phyloP scores from a whole-genome alignment of 2,797 vertebrate species.

The Channallabes apus region DNA sequence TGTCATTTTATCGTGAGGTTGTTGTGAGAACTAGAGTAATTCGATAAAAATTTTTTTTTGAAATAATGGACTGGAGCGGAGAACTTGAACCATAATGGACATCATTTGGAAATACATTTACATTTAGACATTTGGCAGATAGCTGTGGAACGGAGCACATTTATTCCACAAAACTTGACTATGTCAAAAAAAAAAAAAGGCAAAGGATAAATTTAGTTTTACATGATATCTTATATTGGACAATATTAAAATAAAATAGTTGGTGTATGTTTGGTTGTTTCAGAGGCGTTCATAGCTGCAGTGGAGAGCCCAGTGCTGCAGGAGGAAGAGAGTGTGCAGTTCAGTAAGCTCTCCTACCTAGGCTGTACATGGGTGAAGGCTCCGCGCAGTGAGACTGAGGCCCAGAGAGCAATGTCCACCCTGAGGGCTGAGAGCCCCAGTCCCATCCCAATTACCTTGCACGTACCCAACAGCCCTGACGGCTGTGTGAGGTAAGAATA shows the following conservation, averaged over 20 bases:
- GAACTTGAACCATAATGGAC: not conserved
- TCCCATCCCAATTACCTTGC: conserved; percentile 85
- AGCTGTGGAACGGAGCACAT: not conserved
- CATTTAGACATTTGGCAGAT: no score
- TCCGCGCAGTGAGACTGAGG: conserved; percentile 89
- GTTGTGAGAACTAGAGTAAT: not conserved
- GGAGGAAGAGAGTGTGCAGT: conserved; percentile 94
- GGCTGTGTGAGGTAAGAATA: conserved; percentile 91
- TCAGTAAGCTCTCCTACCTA: conserved; percentile 93
- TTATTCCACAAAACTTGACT: not conserved
- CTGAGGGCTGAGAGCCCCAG: conserved; percentile 81
- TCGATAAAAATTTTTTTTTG: not conserved
- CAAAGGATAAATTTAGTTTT: not conserved
- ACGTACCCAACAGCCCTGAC: conserved; percentile 90
- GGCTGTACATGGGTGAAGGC: conserved; percentile 93
- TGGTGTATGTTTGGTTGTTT: not conserved
- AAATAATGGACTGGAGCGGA: not conserved
- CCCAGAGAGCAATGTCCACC: conserved; percentile 86
- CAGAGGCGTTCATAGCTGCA: conserved; percentile 27
- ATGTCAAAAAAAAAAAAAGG: not conserved
- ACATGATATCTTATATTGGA: not conserved
- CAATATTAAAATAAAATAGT: not conserved
- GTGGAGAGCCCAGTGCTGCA: conserved; percentile 58
- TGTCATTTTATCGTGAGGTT: no score
- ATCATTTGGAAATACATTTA: not conserved